Evolutionary conservation across 2,113 vertebrate species (phyloP).

Genomic region (Prolemur simus): DNA sequence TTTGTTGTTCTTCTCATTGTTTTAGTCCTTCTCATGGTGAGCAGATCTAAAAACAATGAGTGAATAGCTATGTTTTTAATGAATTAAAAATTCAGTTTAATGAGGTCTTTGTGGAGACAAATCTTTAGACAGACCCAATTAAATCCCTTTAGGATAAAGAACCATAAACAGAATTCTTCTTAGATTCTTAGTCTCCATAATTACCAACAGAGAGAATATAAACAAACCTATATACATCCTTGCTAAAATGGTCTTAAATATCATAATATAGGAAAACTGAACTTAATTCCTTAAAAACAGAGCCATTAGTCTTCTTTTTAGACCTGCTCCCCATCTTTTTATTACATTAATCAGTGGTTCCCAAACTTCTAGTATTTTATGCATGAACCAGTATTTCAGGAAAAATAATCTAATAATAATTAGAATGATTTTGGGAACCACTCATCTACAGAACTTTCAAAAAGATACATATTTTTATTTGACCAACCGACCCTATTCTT

Average conservation of each 20-base stretch:
- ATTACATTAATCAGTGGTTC: background rate
- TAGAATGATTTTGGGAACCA: background rate
- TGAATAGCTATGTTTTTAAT: background rate
- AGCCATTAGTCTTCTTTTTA: background rate
- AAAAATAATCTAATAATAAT: background rate
- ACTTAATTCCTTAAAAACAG: conserved; percentile 5
- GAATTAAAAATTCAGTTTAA: background rate
- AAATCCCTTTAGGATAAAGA: background rate
- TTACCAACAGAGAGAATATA: background rate
- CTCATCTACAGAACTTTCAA: background rate
- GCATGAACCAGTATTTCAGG: background rate
- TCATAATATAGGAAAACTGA: background rate
- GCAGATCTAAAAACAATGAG: background rate
- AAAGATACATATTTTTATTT: background rate
- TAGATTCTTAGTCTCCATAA: background rate
- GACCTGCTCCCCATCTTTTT: background rate
- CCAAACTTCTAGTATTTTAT: conserved; percentile 9
- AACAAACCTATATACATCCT: background rate
- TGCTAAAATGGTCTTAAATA: conserved; percentile 21
- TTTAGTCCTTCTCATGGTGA: conserved; percentile 24
- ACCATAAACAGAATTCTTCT: background rate
- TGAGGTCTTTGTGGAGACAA: background rate
- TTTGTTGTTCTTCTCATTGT: background rate
- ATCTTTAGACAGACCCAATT: background rate
- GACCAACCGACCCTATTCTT: background rate